Conservation (phyloP, 2,113 vertebrate genomes). For the Agelaius tricolor region DNA sequence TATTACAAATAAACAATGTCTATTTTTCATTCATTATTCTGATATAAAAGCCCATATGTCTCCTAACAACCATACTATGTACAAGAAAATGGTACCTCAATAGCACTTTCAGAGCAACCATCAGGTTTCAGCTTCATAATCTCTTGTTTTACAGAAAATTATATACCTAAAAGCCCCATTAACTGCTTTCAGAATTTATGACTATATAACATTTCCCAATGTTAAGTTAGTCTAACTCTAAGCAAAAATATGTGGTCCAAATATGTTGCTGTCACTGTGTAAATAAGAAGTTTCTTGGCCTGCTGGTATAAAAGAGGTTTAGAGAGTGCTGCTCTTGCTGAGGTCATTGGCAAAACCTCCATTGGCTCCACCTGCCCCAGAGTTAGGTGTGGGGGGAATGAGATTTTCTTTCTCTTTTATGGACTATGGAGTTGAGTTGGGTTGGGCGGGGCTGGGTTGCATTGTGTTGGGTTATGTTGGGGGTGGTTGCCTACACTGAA, state of each 20-base stretch:
- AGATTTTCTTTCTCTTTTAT: background rate
- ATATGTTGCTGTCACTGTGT: background rate
- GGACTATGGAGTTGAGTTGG: background rate
- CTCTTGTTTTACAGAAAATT: background rate
- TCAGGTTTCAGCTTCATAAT: background rate
- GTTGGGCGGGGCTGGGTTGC: background rate
- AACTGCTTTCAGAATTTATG: slow-evolving; percentile 4
- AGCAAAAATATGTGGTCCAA: background rate
- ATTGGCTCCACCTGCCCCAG: background rate
- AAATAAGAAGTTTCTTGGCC: background rate
- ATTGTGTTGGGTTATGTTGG: background rate
- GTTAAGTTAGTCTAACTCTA: background rate
- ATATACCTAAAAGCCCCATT: background rate
- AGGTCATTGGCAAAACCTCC: background rate
- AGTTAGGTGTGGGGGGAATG: background rate
- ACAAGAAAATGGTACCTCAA: background rate
- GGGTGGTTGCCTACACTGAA: background rate
- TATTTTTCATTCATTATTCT: background rate
- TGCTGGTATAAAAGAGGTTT: background rate
- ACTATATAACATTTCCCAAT: background rate
- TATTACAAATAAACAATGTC: background rate
- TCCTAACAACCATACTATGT: background rate
- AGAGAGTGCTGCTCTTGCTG: background rate
- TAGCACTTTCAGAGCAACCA: background rate
- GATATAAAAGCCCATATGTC: background rate